Evolutionary conservation across 2,113 vertebrate genomes (phyloP), one percentile per base, ranked within the genome.

Genomic region (Eurystomus gularis): DNA sequence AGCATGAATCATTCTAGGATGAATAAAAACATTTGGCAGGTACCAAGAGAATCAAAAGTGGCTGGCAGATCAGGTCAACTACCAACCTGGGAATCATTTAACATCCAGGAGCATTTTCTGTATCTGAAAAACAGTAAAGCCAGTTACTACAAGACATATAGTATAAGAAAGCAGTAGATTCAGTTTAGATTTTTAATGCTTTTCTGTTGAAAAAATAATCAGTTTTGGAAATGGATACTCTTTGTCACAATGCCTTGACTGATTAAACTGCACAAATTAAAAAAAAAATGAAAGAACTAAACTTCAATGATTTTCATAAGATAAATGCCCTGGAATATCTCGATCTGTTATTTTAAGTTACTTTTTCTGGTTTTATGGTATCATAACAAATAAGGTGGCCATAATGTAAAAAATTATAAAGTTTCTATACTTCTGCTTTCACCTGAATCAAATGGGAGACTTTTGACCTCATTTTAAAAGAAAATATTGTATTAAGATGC

Each of bases 1-100:
- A 83, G 48, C 3, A 24, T 52, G 76, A 71, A 64, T 90, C 26
- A 37, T 60, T 79, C 70, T 72, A 80, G 72, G 66, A 39, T 87
- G 40, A 94, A 86, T 69, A 84, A 90, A 93, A 91, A 68, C 61
- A 26, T 83, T 69, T 88, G 37, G 39, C 44, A 95, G 92, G 83
- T 26, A 88, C 21, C 40, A 91, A 75, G 42, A 82, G 54, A 94
- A 86, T 89, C 29, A 58, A 83, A 64, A 69, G 61, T 25, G 71
- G 13, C 26, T 82, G 31, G 26, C 57, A 80, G 72, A 83, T 42
- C 29, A 46, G 48, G 33, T 33, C 46, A 85, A 24, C 39, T 55
- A 65, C 31, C 16, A 57, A 28, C n/a, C 11, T 17, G 13, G 39
- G 28, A 6, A 37, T 42, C 42, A 29, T 52, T 72, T 79, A 46